phyloP scores from a whole-genome alignment of 2,888 invertebrate species.

The Cepaea hortensis region DNA sequence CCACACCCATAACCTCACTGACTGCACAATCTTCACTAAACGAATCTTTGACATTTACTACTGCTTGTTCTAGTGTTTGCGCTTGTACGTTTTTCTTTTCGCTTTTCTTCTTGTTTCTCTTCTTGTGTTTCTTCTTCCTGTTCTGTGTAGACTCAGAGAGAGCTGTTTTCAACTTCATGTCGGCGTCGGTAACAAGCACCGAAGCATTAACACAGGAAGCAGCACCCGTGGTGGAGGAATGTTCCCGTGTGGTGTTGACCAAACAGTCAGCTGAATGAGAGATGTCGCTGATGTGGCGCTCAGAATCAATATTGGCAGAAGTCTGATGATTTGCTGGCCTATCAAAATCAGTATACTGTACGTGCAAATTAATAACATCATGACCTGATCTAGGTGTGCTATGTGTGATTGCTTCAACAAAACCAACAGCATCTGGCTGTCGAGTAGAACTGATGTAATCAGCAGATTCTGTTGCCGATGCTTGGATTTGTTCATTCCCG shows the following conservation, averaged over 20 bases:
- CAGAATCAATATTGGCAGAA: too few relatives aligned
- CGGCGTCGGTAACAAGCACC: not conserved
- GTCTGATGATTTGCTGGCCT: too few relatives aligned
- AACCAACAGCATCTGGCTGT: too few relatives aligned
- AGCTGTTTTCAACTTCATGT: not conserved
- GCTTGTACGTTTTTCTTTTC: conserved; percentile 1
- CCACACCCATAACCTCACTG: not conserved
- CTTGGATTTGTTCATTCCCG: too few relatives aligned
- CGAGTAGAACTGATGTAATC: too few relatives aligned
- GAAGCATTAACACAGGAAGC: not conserved
- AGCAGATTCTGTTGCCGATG: too few relatives aligned
- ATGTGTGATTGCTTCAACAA: too few relatives aligned
- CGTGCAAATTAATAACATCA: too few relatives aligned
- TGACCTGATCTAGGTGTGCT: too few relatives aligned
- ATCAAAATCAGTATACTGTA: too few relatives aligned
- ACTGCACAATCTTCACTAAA: not conserved
- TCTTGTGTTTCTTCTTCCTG: not conserved
- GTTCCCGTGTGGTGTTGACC: not conserved
- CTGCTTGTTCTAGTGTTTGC: not conserved
- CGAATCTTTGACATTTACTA: conserved; percentile 12
- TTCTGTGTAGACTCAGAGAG: not conserved
- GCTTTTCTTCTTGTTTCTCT: conserved; percentile 10
- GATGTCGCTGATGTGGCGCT: not conserved
- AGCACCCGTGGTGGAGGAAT: not conserved
- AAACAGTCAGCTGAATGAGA: not conserved